A percentile compares a stretch with the other conserved stretches of the same genome.
Evolutionary conservation across 2,797 vertebrate genomes (phyloP).

Genomic region (Dendrocincla tyrannina): DNA sequence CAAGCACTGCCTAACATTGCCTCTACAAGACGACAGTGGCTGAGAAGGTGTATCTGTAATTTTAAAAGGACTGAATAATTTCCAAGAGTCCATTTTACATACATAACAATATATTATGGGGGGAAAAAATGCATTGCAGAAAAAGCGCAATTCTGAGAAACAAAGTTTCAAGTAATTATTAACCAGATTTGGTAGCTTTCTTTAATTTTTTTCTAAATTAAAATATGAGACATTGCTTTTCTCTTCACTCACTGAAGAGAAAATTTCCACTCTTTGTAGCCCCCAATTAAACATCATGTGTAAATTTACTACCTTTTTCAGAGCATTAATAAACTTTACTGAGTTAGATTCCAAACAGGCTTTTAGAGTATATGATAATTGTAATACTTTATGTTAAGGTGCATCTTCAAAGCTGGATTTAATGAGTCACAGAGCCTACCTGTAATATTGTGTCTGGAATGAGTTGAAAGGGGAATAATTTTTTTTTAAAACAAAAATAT

Average conservation of each 20-base stretch:
- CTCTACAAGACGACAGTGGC: background rate
- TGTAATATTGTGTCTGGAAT: slow-evolving; percentile 69
- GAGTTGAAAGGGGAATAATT: slow-evolving; percentile 59
- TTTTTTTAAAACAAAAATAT: slow-evolving; percentile 31
- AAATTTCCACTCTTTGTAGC: background rate
- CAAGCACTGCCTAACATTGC: background rate
- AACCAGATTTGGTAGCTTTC: background rate
- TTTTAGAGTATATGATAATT: slow-evolving; percentile 57
- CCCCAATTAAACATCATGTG: slow-evolving; percentile 33
- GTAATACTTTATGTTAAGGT: slow-evolving; percentile 50
- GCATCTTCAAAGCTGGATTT: slow-evolving; percentile 64
- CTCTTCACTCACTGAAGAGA: background rate
- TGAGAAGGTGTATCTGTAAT: background rate
- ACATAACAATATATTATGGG: background rate
- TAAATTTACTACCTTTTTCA: slow-evolving; percentile 40
- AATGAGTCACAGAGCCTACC: slow-evolving; percentile 59
- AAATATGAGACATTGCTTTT: background rate
- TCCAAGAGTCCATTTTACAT: background rate
- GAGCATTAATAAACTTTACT: slow-evolving; percentile 62
- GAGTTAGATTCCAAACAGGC: slow-evolving; percentile 43
- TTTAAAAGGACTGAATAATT: background rate
- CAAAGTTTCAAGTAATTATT: background rate
- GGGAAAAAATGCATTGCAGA: background rate
- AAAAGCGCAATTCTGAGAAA: background rate
- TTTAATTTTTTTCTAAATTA: background rate